Evolutionary conservation across 2,888 invertebrate genomes (phyloP).

Genomic region (Epinotia demarniana): DNA sequence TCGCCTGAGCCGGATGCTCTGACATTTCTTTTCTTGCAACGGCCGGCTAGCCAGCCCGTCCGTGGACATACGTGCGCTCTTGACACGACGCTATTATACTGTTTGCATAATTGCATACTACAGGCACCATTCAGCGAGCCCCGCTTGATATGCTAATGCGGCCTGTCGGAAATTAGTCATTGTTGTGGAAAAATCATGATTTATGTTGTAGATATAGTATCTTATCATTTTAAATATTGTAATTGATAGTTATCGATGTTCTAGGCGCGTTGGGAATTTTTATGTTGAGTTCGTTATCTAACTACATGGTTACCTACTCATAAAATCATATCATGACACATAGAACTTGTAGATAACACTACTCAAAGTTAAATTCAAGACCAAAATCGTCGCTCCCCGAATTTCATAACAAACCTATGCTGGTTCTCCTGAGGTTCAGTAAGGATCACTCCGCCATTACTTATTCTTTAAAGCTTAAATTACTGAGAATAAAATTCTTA

Average conservation of each 20-base stretch:
- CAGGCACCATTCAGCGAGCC: constrained; percentile 62
- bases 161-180: constrained; percentile 66
- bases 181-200: constrained; percentile 56
- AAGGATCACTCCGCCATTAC: too few relatives aligned
- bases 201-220: constrained; percentile 36
- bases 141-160: constrained; percentile 72
- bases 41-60: constrained; percentile 47
- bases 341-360: background rate
- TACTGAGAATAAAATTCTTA: background rate
- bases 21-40: constrained; percentile 68
- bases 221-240: constrained; percentile 37
- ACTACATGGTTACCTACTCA: background rate
- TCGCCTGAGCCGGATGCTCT: constrained; percentile 59
- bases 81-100: constrained; percentile 76
- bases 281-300: constrained; percentile 10
- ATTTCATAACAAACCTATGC: background rate
- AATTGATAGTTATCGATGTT: constrained; percentile 38
- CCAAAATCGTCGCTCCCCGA: background rate
- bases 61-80: constrained; percentile 61
- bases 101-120: constrained; percentile 76
- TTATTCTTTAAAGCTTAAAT: background rate
- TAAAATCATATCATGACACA: background rate
- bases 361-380: background rate
- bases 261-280: constrained; percentile 28
- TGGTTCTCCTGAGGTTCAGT: too few relatives aligned